Base-by-base conservation (phyloP, 2,888 invertebrate species). In the Invenusta paracnida region DNA sequence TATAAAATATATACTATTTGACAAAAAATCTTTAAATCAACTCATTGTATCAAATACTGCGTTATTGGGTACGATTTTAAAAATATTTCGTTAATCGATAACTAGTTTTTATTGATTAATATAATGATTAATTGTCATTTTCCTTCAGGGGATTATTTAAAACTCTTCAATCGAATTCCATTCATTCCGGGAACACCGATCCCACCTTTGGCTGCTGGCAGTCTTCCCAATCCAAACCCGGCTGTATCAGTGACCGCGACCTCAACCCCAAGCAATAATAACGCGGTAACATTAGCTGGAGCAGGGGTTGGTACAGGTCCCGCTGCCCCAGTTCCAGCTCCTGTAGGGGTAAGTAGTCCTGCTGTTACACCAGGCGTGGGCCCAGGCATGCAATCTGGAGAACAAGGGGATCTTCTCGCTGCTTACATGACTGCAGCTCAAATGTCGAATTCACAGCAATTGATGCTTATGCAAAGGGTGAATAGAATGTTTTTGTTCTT, bases 391-490 rank as follows among this genome's bases (percentile, higher is more conserved):
- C 73, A 73, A 73, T 13, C 73, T 73, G 73, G 73, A 2, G 73
- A 73, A 5, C 73, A 73, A 23, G 73, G 17, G 27, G 73, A 73
- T 23, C 73, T 73, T 2, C 73, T 73, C 73, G 23, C 11, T 73
- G 73, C 73, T 23, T 73, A 73, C 73, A 23, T 73, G 73, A 23
- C 73, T 25, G 73, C 73, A 23, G 73, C 73, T 5, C 73, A 73
- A 23, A 73, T 73, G 73, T 23, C 73, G 2, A 73, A 5, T 23
- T 73, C 73, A 5, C 73, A 73, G 27, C 73, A 73, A 23, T 73
- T 73, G 27, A 73, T 73, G 73, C 73, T 73, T 23, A 73, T 73
- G 73, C 73, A 73, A 23, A 48, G 48, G 48, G 48, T 48, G 48
- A 48, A 17, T n/a, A n/a, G n/a, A n/a, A n/a, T n/a, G n/a, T n/a